Base-by-base conservation (phyloP, 1,140 invertebrate species). In the Drosophila erecta region DNA sequence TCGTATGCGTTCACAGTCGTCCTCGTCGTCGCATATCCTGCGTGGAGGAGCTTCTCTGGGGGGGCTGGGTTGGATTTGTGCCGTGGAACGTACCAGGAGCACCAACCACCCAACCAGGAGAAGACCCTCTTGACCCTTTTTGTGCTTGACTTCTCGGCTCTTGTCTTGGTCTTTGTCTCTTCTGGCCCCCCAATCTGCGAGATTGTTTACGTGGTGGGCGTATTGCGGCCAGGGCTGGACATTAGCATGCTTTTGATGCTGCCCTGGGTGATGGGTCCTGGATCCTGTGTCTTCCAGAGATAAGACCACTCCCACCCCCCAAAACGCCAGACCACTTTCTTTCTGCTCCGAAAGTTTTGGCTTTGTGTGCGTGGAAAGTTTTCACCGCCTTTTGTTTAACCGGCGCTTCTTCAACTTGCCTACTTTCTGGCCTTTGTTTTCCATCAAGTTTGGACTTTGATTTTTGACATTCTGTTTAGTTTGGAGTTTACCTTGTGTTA, bases 391-490 rank as follows among this genome's bases (percentile, higher is more conserved):
- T 86, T 84, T 86, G 81, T 81, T 80, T 84, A 64, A 64, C 24
- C 75, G 75, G 57, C 76, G 76, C 64, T 50, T 74, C 70, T 74
- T 74, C 67, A 72, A 53, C 67, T 72, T 73, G 67, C 67, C 57
- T 75, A 74, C 49, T 65, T 54, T 67, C 64, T 72, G 65, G 64
- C 71, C 81, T 79, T 87, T 89, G 79, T 89, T 79, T 87, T 84
- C 76, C 50, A 76, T 79, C 60, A 51, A 60, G 67, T 77, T 79
- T 79, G 65, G 83, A 83, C 83, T 87, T 87, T 87, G 84, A 87
- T 87, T 87, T 86, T 87, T 87, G 83, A 87, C 84, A 87, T 87
- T 89, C 84, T 89, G 61, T 87, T 86, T 89, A 78, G 79, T 53
- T 83, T 71, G 35, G 58, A 65, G 69, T 69, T 79, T 72, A 76